phyloP scores from a whole-genome alignment of 1,140 invertebrate genomes.

The Archivesica marissinica region DNA sequence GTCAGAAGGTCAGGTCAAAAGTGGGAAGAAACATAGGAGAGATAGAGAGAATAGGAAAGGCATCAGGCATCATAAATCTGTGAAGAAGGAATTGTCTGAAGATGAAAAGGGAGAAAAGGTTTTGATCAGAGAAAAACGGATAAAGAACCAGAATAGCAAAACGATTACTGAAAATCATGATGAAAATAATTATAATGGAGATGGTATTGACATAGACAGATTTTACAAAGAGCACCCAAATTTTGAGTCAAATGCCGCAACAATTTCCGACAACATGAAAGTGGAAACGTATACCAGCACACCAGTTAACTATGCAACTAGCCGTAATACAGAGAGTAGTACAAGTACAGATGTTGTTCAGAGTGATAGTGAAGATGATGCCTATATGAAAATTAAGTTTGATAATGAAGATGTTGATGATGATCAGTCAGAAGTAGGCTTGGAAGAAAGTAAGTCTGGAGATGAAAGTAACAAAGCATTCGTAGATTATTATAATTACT shows the following conservation, averaged over 20 bases:
- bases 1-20: background rate
- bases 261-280: constrained; percentile 27
- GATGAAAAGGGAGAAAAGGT: constrained; percentile 9
- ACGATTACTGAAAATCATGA: constrained; percentile 13
- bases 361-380: constrained; percentile 47
- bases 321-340: constrained; percentile 5
- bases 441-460: constrained; percentile 3
- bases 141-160: constrained; percentile 9
- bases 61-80: constrained; percentile 11
- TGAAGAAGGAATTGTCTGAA: constrained; percentile 26
- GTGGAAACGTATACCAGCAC: background rate
- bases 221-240: constrained; percentile 53
- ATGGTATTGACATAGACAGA: constrained; percentile 53
- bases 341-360: constrained; percentile 21
- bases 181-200: constrained; percentile 32
- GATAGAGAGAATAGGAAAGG: constrained; percentile 26
- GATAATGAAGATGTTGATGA: constrained; percentile 55
- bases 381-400: constrained; percentile 38
- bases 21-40: constrained; percentile 13
- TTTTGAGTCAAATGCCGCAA: constrained; percentile 53
- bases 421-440: constrained; percentile 23
- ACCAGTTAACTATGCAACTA: constrained; percentile 5
- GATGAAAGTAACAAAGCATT: constrained; percentile 31
- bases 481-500: constrained; percentile 52
- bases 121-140: background rate